Conservation (phyloP, 2,797 vertebrate genomes). For the Poeciliopsis gracilis region DNA sequence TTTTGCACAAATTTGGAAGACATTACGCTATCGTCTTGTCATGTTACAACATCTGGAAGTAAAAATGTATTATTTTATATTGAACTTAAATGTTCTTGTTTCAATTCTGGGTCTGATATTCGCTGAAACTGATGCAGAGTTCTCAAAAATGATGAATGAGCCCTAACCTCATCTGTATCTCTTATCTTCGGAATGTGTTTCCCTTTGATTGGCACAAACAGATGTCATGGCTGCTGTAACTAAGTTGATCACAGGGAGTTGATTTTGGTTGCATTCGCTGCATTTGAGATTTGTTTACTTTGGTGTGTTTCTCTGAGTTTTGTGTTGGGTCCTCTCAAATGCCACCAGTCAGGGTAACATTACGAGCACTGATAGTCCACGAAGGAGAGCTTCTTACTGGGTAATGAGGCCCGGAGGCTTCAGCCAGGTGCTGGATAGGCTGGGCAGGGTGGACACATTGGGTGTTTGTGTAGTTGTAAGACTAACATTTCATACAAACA, state of each 20-base stretch:
- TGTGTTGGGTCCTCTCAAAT: constrained; percentile 43
- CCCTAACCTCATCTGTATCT: constrained; percentile 48
- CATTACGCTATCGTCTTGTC: background rate
- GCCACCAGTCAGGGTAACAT: constrained; percentile 53
- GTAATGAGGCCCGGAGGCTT: constrained; percentile 70
- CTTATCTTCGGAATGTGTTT: constrained; percentile 56
- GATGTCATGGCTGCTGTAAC: constrained; percentile 59
- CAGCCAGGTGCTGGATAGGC: constrained; percentile 37
- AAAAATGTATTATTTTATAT: background rate
- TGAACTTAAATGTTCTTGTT: background rate
- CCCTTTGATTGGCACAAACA: constrained; percentile 72
- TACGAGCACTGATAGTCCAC: constrained; percentile 64
- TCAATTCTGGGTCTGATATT: constrained; percentile 7
- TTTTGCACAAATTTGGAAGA: background rate
- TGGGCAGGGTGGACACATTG: constrained; percentile 28
- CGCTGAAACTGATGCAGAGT: background rate
- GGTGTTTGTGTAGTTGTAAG: constrained; percentile 33
- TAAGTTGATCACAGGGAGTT: constrained; percentile 28
- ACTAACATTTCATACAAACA: constrained; percentile 47
- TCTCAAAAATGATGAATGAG: constrained; percentile 64
- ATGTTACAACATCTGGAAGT: constrained; percentile 21
- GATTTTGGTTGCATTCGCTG: constrained; percentile 25
- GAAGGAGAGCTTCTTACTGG: constrained; percentile 66
- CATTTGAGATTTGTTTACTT: constrained; percentile 61
- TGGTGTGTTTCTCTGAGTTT: constrained; percentile 41